A percentile compares a stretch with the other conserved stretches of the same genome.
Evolutionary conservation across 2,888 invertebrate species (phyloP).

Genomic region (Plagodis dolabraria): DNA sequence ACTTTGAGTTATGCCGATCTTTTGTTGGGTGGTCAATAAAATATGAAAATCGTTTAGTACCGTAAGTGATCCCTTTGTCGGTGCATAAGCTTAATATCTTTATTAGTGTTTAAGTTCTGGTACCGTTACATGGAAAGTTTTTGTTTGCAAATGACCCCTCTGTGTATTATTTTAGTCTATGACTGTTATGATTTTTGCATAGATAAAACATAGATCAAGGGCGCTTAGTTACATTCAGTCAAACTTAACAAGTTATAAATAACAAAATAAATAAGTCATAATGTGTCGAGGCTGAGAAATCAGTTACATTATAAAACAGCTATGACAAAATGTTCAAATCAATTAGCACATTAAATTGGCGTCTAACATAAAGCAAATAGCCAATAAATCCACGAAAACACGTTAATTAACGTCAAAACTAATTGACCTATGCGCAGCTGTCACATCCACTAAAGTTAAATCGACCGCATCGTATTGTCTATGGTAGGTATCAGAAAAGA

Average conservation of each 20-base stretch:
- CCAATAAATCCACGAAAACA: conserved; percentile 51
- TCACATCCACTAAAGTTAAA: conserved; percentile 47
- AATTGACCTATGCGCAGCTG: conserved; percentile 55
- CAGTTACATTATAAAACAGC: conserved; percentile 29
- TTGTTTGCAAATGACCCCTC: conserved; percentile 23
- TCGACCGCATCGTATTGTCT: conserved; percentile 48
- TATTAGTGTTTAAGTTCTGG: conserved; percentile 52
- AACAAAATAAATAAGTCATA: conserved; percentile 25
- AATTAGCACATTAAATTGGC: conserved; percentile 40
- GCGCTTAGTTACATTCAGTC: conserved; percentile 4
- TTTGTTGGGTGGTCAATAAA: conserved; percentile 55
- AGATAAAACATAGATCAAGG: conserved; percentile 13
- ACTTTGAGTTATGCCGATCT: conserved; percentile 60
- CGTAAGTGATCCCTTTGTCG: conserved; percentile 40
- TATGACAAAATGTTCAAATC: conserved; percentile 29
- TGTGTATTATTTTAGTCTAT: conserved; percentile 13
- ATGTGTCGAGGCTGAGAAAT: conserved; percentile 18
- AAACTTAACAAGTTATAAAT: conserved; percentile 6
- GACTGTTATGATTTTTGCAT: conserved; percentile 8
- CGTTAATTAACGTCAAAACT: conserved; percentile 56
- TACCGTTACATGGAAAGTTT: conserved; percentile 50
- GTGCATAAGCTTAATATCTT: conserved; percentile 47
- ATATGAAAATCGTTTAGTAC: conserved; percentile 53
- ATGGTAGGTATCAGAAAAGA: conserved; percentile 37
- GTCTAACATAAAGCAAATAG: conserved; percentile 32